Conservation (phyloP, 1,140 invertebrate species). For the Branchinecta lynchi region DNA sequence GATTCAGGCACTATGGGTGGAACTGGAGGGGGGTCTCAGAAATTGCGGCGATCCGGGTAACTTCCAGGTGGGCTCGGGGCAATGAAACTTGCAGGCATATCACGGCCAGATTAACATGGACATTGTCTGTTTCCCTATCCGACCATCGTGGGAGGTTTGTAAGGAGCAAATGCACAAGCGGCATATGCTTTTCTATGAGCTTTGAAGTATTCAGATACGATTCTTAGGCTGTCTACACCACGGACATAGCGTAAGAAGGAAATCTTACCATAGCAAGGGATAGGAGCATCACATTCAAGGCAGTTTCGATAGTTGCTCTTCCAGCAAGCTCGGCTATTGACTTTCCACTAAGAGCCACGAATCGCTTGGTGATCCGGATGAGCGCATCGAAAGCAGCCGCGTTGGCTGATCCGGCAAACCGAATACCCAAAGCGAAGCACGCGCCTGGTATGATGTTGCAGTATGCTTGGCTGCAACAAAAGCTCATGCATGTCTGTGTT, state of each 20-base stretch:
- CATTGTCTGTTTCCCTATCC: no score
- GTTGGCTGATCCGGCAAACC: constrained; percentile 82
- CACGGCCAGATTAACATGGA: no score
- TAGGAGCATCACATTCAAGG: constrained; percentile 64
- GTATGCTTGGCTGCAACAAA: constrained; percentile 66
- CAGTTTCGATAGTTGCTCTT: constrained; percentile 73
- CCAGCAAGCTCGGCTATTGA: constrained; percentile 71
- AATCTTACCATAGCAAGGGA: constrained; percentile 52
- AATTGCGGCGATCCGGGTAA: no score
- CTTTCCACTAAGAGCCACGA: constrained; percentile 45
- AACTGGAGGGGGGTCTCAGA: no score
- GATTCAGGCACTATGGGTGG: no score
- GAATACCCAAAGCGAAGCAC: constrained; percentile 80
- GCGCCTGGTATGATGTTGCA: constrained; percentile 89
- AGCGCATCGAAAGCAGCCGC: constrained; percentile 59
- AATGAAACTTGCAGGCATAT: no score
- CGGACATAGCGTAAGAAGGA: background rate
- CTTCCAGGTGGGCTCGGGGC: no score
- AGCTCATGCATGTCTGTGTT: background rate
- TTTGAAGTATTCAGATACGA: no score
- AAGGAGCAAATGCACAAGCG: no score
- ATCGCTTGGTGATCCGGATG: constrained; percentile 47
- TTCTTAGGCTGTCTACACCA: background rate
- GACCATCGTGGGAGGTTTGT: no score
- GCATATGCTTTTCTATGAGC: no score